Evolutionary conservation across 1,140 invertebrate species (phyloP), one percentile per base, ranked within the genome.

Genomic region (Mycetomoellerius zeteki): DNA sequence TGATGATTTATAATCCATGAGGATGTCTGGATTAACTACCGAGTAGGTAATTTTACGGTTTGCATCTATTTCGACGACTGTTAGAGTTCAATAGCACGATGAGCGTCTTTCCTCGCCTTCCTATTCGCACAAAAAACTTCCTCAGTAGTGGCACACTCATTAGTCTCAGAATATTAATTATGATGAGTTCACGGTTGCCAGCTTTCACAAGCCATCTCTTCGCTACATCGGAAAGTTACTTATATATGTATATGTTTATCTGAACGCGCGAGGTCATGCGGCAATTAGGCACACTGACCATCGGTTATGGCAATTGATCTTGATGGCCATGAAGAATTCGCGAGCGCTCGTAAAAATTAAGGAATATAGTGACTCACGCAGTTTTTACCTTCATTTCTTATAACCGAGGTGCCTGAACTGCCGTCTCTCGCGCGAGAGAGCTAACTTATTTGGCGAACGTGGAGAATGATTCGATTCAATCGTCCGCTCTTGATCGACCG

Each of bases 231-330:
- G 33, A n/a, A 47, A 81, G 14, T 81, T 16, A 27, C 64, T 80
- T 30, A 14, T n/a, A 24, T 21, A 67, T 43, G 2, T 64, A 65
- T 65, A 69, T 50, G 65, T 69, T 69, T 69, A 19, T 67, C n/a
- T 16, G 50, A 69, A 69, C n/a, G 64, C 67, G 80, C 80, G 80
- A 84, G 80, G 56, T 84, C 80, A 84, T 43, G 54, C 67, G 24
- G 80, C 80, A 84, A 84, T 84, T 84, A 84, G 54, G 80, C 19
- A 84, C 80, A 75, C 67, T 56, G 69, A 2, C 69, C 54, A 84
- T 84, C 80, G 69, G 80, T 75, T 84, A 43, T 84, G 80, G 80
- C 80, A 84, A 84, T 84, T 84, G 80, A 84, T 73, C 80, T 58
- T 50, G 37, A 84, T 84, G 80, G 43, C 80, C 69, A 60, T 84